Evolutionary conservation across 2,888 invertebrate species (phyloP).

Genomic region (Eustalomyia histrio): DNA sequence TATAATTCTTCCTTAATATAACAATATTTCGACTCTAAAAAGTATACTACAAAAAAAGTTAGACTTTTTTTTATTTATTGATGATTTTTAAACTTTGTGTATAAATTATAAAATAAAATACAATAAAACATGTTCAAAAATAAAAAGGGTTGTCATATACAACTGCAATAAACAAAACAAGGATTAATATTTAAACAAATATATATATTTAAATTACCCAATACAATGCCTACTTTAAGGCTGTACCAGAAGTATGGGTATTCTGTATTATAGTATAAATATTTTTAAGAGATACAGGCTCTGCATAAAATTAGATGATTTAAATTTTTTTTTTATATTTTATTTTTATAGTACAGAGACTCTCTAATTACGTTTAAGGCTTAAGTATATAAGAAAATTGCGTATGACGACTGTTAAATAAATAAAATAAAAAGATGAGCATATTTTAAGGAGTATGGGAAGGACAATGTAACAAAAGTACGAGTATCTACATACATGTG

Average conservation of each 20-base stretch:
- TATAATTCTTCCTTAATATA: background rate
- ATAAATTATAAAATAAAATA: background rate
- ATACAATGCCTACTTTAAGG: conserved; percentile 48
- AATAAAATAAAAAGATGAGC: conserved; percentile 58
- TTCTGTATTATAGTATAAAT: conserved; percentile 33
- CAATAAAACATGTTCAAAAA: background rate
- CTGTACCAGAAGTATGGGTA: conserved; percentile 31
- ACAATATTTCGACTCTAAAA: background rate
- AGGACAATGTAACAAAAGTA: too few relatives aligned
- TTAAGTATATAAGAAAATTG: conserved; percentile 60
- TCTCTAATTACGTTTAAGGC: conserved; percentile 65
- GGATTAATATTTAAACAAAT: conserved; percentile 34
- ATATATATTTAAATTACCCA: conserved; percentile 10
- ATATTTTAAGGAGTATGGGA: conserved; percentile 48
- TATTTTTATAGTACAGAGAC: conserved; percentile 10
- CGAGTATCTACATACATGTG: conserved; percentile 25
- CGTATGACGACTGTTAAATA: conserved; percentile 58
- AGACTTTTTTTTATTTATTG: conserved; percentile 28
- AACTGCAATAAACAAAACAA: conserved; percentile 5
- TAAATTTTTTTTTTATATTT: conserved; percentile 40
- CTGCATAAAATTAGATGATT: conserved; percentile 68
- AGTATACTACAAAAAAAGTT: conserved; percentile 42
- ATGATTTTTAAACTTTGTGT: conserved; percentile 23
- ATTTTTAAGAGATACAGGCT: conserved; percentile 59
- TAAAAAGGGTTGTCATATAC: conserved; percentile 22